Percentiles rank a stretch among this genome's conserved stretches.
phyloP scores from a whole-genome alignment of 1,140 invertebrate species.

The Zaprionus lachaisei region DNA sequence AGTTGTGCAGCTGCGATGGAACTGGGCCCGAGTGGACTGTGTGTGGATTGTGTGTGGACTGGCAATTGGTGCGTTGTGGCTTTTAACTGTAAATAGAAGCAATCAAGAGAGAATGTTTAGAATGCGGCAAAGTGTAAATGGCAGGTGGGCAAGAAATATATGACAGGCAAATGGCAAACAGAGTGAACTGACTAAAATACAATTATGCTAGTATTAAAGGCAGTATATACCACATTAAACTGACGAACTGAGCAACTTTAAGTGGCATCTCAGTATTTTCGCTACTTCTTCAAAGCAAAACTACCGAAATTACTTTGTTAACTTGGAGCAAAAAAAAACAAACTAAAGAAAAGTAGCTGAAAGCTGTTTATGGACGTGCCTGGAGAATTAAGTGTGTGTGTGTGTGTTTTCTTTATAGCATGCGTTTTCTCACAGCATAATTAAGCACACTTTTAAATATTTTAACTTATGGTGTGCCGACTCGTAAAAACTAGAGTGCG shows the following conservation, averaged over 20 bases:
- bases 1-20: background rate
- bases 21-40: background rate
- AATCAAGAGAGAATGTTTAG: constrained; percentile 9
- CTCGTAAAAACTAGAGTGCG: constrained; percentile 72
- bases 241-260: background rate
- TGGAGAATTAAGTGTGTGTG: constrained; percentile 50
- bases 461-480: constrained; percentile 68
- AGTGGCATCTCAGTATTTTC: background rate
- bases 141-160: background rate
- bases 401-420: constrained; percentile 10
- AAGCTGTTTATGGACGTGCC: constrained; percentile 52
- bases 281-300: constrained; percentile 13
- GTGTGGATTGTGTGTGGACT: constrained; percentile 1
- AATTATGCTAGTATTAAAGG: background rate
- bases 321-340: background rate
- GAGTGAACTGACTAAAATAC: background rate
- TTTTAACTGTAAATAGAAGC: constrained; percentile 36
- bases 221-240: background rate
- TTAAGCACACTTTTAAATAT: constrained; percentile 81
- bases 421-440: constrained; percentile 62
- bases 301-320: constrained; percentile 29
- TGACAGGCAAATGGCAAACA: background rate
- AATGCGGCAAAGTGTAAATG: background rate
- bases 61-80: constrained; percentile 6
- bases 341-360: constrained; percentile 15